Conservation (phyloP, 2,888 invertebrate species). For the Petrolisthes cinctipes region DNA sequence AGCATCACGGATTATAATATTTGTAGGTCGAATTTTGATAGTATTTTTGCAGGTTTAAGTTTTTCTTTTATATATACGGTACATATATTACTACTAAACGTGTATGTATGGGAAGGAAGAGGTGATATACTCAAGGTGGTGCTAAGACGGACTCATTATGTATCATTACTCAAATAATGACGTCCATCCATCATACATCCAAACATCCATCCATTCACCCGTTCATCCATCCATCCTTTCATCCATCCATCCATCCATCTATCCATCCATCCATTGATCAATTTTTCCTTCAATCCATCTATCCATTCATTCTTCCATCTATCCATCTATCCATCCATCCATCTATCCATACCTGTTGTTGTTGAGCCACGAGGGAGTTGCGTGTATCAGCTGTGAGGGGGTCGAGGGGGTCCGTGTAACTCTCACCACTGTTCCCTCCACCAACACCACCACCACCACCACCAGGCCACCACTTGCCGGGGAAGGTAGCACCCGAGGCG, state of each 20-base stretch:
- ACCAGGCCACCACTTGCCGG: not conserved
- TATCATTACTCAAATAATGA: too few species aligned
- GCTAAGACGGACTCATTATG: too few species aligned
- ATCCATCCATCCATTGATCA: not conserved
- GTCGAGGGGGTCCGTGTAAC: constrained; percentile 1
- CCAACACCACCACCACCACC: not conserved
- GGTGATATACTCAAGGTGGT: too few species aligned
- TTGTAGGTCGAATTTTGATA: too few species aligned
- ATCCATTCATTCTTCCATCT: not conserved
- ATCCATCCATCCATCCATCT: not conserved
- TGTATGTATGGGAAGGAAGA: too few species aligned
- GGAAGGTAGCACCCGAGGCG: not conserved
- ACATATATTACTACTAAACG: not conserved
- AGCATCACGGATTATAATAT: not conserved
- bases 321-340: constrained; percentile 3
- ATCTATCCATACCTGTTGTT: not conserved
- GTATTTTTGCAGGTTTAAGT: too few species aligned
- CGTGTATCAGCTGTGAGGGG: not conserved
- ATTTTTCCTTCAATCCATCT: not conserved
- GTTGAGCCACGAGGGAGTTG: not conserved
- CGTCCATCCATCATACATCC: not conserved
- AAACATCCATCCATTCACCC: not conserved
- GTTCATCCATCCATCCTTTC: not conserved
- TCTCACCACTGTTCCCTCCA: not conserved
- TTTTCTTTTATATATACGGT: too few species aligned